phyloP scores from a whole-genome alignment of 2,113 vertebrate genomes.

The Menura novaehollandiae region DNA sequence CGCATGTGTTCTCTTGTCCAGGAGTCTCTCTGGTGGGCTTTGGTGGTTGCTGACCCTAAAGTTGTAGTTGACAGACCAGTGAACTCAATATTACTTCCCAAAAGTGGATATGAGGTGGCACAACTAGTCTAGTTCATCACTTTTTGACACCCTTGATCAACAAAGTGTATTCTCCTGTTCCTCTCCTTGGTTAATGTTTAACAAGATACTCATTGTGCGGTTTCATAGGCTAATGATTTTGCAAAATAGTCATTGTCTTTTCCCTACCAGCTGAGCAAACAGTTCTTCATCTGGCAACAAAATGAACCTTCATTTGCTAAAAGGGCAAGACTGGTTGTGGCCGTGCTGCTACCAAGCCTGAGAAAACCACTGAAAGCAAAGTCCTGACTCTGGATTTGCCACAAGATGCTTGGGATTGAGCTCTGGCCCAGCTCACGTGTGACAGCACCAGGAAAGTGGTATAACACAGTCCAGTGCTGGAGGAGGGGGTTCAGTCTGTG shows the following conservation, averaged over 20 bases:
- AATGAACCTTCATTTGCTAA: neutral
- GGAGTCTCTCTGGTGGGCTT: neutral
- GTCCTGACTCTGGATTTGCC: neutral
- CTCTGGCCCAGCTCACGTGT: neutral
- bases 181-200: neutral
- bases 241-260: neutral
- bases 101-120: neutral
- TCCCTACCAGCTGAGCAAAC: neutral
- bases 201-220: neutral
- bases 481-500: neutral
- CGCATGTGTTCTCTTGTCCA: neutral
- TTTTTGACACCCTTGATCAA: neutral
- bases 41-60: neutral
- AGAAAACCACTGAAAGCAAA: neutral
- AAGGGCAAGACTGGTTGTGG: neutral
- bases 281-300: neutral
- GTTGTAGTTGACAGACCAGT: neutral
- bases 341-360: neutral
- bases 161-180: rapidly evolving
- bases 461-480: neutral
- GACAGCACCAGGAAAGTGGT: neutral
- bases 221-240: neutral
- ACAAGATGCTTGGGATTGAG: rapidly evolving
- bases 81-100: neutral
- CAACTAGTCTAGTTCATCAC: neutral